These are phyloP conservation scores for Asarcornis scutulata DNA, from an alignment of 2,113 vertebrate genomes.

Conservation along the genomic window DNA sequence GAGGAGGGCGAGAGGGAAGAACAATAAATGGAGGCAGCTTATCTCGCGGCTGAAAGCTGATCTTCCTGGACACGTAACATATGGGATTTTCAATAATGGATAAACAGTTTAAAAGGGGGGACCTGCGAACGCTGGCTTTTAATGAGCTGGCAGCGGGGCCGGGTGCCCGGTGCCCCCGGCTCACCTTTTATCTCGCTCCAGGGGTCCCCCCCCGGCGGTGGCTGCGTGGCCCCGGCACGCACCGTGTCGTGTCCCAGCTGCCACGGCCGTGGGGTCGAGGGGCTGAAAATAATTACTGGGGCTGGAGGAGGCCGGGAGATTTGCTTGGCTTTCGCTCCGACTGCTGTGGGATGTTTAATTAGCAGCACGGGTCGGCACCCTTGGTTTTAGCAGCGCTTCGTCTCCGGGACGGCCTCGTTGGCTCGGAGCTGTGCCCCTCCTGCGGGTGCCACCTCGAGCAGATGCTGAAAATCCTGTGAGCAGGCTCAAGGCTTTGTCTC, in stretches of 20 bases:
- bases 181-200: conserved; percentile 27
- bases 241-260: neutral
- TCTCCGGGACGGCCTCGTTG: neutral
- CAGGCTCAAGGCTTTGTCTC: too few species aligned
- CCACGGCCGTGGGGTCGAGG: neutral
- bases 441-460: neutral
- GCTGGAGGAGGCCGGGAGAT: neutral
- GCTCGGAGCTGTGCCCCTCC: accelerated
- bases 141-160: conserved; percentile 42
- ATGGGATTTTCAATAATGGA: conserved; percentile 62
- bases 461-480: neutral
- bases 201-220: neutral
- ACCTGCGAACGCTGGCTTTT: neutral
- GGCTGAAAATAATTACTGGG: neutral
- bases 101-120: conserved; percentile 44
- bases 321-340: neutral
- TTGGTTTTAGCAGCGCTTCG: neutral
- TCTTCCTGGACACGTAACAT: conserved; percentile 38
- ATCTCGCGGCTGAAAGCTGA: conserved; percentile 33
- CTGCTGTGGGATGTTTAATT: conserved; percentile 14
- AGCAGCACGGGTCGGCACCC: neutral
- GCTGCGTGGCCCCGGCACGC: neutral
- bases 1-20: neutral
- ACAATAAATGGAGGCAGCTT: conserved; percentile 23
- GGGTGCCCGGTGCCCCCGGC: neutral